Evolutionary conservation across 2,888 invertebrate genomes (phyloP), one percentile per base, ranked within the genome.

Genomic region (Drosophila lacicola): DNA sequence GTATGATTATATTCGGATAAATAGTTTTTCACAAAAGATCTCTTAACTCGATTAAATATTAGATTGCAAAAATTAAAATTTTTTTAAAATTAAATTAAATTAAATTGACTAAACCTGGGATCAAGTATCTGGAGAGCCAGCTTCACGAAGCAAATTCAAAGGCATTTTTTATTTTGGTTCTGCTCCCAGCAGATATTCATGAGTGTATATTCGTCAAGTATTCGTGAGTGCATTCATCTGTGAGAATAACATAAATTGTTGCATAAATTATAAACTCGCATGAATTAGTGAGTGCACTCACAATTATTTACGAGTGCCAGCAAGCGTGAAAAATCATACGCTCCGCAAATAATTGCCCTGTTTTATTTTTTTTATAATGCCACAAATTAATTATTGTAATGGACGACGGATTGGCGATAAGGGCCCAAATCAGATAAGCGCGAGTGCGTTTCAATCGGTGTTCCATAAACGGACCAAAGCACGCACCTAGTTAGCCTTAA

Each of bases 381-480:
- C 58, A 36, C 33, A 44, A 71, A 56, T 69, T 78, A 78, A 76
- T 76, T 69, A 74, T 42, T 58, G 49, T 78, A 76, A 76, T 76
- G 76, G 78, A 76, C 41, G 42, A 36, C 39, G 42, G 51, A 39
- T 54, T 47, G 4, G 1, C 54, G 74, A 73, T 73, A 73, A 73
- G 47, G 19, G 10, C 25, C 11, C 13, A 19, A 8, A 76, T 78
- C 75, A 45, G 76, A 76, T 78, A 74, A 53, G 45, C n/a, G 1
- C 19, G 37, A 41, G 45, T 67, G 53, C 74, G 54, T 73, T 78
- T 50, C 45, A 60, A 63, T 49, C 45, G 33, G 41, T 19, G 41
- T 44, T 34, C 21, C 17, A 41, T n/a, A n/a, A n/a, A n/a, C 29
- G 19, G 25, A 6, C 6, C 41, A n/a, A n/a, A 29, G 11, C 36